phyloP scores from a whole-genome alignment of 2,888 invertebrate species.

The Pedicia rivosa region DNA sequence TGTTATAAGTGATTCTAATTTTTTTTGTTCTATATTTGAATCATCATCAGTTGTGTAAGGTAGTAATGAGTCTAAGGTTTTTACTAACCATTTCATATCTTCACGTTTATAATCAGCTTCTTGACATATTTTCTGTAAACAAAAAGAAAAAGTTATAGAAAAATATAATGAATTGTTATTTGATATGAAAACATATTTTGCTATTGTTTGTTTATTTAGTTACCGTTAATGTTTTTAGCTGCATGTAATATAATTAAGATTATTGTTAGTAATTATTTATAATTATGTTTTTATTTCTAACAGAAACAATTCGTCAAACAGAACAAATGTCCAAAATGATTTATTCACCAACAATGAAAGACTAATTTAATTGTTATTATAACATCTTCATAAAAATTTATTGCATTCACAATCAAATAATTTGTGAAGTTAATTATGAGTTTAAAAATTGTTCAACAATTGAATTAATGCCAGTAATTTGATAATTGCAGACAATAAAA shows the following conservation, averaged over 20 bases:
- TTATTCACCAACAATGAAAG: no score
- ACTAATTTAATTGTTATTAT: no score
- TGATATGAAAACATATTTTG: background rate
- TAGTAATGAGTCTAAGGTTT: slow-evolving; percentile 72
- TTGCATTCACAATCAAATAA: no score
- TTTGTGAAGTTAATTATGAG: no score
- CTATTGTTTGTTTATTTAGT: slow-evolving; percentile 11
- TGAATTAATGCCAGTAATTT: no score
- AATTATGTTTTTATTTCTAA: no score
- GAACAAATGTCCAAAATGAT: no score
- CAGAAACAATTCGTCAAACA: no score
- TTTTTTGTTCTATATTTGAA: slow-evolving; percentile 62
- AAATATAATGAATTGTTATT: slow-evolving; percentile 1
- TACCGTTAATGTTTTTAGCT: slow-evolving; percentile 36
- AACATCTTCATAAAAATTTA: no score
- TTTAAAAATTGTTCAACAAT: no score
- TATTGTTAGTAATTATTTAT: no score
- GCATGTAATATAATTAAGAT: slow-evolving; percentile 14
- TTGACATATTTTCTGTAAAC: slow-evolving; percentile 63
- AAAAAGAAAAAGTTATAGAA: slow-evolving; percentile 7
- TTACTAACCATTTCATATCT: slow-evolving; percentile 91
- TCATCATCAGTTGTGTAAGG: slow-evolving; percentile 69
- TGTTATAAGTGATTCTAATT: slow-evolving; percentile 64
- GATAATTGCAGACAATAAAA: no score
- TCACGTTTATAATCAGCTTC: slow-evolving; percentile 82